Base-by-base conservation (phyloP, 2,888 invertebrate species). In the Xanthia icteritia region DNA sequence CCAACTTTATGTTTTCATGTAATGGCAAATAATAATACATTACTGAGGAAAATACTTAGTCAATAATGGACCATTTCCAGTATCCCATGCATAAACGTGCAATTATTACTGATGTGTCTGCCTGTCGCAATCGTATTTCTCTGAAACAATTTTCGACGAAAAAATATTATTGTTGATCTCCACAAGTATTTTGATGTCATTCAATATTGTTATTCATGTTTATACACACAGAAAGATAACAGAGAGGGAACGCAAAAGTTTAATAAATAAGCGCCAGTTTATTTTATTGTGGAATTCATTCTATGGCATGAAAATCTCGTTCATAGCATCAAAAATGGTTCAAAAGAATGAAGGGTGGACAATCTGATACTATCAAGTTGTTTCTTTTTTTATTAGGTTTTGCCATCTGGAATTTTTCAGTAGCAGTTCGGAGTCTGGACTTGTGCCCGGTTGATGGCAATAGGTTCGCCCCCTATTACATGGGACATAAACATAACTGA, bases 201-300 rank as follows among this genome's bases (percentile, higher is more conserved):
- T 48, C 20, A 51, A 36, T 71, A 39, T 31, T 64, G 15, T 79
- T 67, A 74, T n/a, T n/a, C n/a, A n/a, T n/a, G n/a, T n/a, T n/a
- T n/a, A n/a, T n/a, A n/a, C n/a, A n/a, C n/a, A n/a, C n/a, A n/a
- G 64, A 51, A 65, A 42, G 66, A 76, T 76, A 84, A 68, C 36
- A 60, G 39, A 73, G 63, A 61, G 23, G 80, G 70, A 79, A 76
- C 48, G 58, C 73, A 64, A 61, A 71, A 83, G 80, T 83, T 80
- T 71, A 83, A 80, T 84, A 70, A 82, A 67, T 72, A 81, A 77
- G 54, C 39, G 31, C 61, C 61, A 23, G 78, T 83, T 73, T 63
- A 83, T 70, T 79, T 67, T 63, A 73, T 58, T 70, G 48, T 63
- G 58, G 61, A 73, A 63, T 83, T 78, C 42, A 82, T 73, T 66